A percentile compares a stretch with the other conserved stretches of the same genome.
Conservation (phyloP, 2,113 vertebrate genomes). For the Oxygymnocypris stewartii region DNA sequence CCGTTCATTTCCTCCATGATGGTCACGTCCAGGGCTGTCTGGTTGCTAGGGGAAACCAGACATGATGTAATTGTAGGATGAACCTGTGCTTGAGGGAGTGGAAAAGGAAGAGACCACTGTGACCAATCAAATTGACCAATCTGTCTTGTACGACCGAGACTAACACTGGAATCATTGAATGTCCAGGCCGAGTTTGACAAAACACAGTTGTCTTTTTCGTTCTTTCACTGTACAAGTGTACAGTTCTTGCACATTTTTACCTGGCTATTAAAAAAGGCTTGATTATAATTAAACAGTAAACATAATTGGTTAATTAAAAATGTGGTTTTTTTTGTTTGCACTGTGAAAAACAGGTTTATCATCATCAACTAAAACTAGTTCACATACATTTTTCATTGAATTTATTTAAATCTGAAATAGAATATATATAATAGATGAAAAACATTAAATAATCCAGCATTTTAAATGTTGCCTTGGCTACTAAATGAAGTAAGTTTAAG, state of each 20-base stretch:
- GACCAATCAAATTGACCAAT: constrained; percentile 51
- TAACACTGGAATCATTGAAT: constrained; percentile 12
- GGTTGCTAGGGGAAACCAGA: constrained; percentile 83
- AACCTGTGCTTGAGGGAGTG: constrained; percentile 75
- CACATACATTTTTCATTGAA: too few relatives aligned
- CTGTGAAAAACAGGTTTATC: too few relatives aligned
- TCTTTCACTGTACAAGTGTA: neutral
- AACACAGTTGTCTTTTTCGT: neutral
- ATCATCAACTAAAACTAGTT: too few relatives aligned
- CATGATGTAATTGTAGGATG: constrained; percentile 78
- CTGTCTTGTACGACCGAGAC: neutral
- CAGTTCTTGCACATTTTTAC: neutral
- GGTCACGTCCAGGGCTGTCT: constrained; percentile 74
- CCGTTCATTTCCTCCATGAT: constrained; percentile 37
- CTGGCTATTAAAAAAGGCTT: neutral
- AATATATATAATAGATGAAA: neutral
- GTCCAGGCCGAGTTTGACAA: neutral
- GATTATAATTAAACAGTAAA: neutral
- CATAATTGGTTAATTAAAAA: too few relatives aligned
- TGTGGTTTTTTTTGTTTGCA: neutral
- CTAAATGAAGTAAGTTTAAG: too few relatives aligned
- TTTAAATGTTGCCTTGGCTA: neutral
- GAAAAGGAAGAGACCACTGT: constrained; percentile 45
- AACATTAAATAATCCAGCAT: neutral
- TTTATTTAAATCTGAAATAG: too few relatives aligned